A percentile compares a stretch with the other conserved stretches of the same genome.
Conservation (phyloP, 2,797 vertebrate species). For the Trachops cirrhosus region DNA sequence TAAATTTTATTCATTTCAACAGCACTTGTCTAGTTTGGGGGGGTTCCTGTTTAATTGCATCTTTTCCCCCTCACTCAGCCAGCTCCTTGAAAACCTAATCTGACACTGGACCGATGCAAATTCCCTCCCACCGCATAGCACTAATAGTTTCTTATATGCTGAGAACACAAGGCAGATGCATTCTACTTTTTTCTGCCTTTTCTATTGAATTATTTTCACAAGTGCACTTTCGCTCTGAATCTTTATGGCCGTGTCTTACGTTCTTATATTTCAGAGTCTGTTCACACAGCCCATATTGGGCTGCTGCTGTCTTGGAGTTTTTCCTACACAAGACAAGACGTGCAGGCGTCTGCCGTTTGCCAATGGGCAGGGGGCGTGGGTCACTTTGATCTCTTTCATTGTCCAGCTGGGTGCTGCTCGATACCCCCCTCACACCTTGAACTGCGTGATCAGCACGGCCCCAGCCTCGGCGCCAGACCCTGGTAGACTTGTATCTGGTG, state of each 20-base stretch:
- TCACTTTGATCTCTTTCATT: neutral
- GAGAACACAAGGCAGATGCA: neutral
- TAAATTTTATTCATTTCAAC: neutral
- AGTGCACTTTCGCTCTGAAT: neutral
- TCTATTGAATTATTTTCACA: neutral
- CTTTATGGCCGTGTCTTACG: neutral
- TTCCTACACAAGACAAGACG: neutral
- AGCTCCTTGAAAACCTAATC: neutral
- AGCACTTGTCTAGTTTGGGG: no score
- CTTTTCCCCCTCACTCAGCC: neutral
- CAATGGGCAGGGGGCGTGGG: rapidly evolving
- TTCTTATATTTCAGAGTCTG: neutral
- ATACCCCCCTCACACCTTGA: no score
- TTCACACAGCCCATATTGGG: rapidly evolving
- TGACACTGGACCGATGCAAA: neutral
- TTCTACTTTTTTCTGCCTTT: neutral
- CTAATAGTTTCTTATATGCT: neutral
- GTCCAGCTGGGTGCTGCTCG: neutral
- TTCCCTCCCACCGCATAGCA: neutral
- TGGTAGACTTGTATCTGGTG: neutral
- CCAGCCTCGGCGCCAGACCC: neutral
- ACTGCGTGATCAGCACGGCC: neutral
- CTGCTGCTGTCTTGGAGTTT: neutral
- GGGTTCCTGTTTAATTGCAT: neutral
- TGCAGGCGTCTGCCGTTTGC: neutral